Evolutionary conservation across 2,888 invertebrate species (phyloP).

Genomic region (Hartigia nigra): DNA sequence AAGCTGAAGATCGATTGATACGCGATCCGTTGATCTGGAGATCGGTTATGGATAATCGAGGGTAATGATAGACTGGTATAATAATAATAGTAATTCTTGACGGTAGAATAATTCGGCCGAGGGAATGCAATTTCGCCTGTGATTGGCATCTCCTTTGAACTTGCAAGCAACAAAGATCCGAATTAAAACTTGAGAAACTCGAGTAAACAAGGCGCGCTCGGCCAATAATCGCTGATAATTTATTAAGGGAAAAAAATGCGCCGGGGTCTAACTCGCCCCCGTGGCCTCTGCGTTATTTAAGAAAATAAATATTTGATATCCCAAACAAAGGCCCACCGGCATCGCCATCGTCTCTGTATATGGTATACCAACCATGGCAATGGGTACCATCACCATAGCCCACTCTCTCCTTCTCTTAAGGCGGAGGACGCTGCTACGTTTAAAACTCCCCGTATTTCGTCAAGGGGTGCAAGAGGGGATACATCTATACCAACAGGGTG

Average conservation of each 20-base stretch:
- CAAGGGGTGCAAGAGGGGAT: not conserved
- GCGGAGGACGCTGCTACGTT: not conserved
- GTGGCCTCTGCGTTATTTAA: conserved; percentile 42
- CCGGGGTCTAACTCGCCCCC: conserved; percentile 18
- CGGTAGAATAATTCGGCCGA: not conserved
- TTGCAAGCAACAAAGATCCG: conserved; percentile 8
- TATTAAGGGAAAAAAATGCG: conserved; percentile 43
- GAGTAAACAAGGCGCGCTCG: conserved; percentile 36
- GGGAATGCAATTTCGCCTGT: conserved; percentile 25
- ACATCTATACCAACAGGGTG: not conserved
- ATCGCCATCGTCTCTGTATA: not conserved
- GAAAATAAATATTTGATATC: conserved; percentile 56
- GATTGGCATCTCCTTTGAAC: conserved; percentile 14
- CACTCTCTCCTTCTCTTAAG: not conserved
- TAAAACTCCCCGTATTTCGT: not conserved
- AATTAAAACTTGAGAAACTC: conserved; percentile 18
- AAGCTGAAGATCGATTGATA: not conserved
- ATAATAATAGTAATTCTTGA: not conserved
- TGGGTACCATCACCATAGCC: not conserved
- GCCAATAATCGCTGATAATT: conserved; percentile 54
- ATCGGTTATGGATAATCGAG: not conserved
- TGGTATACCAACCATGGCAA: not conserved
- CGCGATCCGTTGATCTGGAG: not conserved
- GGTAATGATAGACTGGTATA: not conserved
- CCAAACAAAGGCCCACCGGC: conserved; percentile 43